These are phyloP conservation scores for Anastatus disparis DNA, from an alignment of 1,140 invertebrate species.

Conservation along the genomic window DNA sequence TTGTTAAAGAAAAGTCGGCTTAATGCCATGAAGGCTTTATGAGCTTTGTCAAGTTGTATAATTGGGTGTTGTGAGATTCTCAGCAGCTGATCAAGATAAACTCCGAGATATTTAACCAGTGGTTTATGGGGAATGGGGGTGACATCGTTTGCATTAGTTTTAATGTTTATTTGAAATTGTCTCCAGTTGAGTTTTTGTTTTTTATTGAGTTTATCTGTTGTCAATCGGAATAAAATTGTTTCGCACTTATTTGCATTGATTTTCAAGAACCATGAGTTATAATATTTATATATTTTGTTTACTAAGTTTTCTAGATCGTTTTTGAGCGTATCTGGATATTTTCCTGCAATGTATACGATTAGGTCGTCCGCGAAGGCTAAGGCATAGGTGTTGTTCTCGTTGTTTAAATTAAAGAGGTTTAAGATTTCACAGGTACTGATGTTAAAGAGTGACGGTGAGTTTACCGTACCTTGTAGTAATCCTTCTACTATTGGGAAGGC, in stretches of 20 bases:
- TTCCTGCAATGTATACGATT: background rate
- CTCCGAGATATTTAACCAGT: background rate
- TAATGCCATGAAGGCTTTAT: background rate
- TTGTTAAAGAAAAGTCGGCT: background rate
- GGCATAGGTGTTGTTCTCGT: background rate
- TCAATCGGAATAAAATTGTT: background rate
- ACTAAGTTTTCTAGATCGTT: background rate
- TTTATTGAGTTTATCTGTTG: background rate
- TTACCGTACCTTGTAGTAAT: constrained; percentile 17
- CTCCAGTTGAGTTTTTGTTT: background rate
- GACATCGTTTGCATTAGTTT: background rate
- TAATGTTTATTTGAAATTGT: background rate
- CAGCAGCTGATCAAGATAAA: background rate
- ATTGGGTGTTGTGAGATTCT: background rate
- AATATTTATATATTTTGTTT: background rate
- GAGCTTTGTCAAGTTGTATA: background rate
- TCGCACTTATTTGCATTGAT: background rate
- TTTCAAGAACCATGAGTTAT: background rate
- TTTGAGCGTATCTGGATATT: background rate
- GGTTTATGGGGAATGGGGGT: background rate
- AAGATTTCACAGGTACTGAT: background rate
- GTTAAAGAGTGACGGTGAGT: background rate
- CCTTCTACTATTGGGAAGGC: background rate
- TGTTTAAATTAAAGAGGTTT: background rate
- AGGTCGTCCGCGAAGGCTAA: background rate